A percentile compares a stretch with the other conserved stretches of the same genome.
Conservation (phyloP, 2,888 invertebrate species). For the Apoderus coryli region DNA sequence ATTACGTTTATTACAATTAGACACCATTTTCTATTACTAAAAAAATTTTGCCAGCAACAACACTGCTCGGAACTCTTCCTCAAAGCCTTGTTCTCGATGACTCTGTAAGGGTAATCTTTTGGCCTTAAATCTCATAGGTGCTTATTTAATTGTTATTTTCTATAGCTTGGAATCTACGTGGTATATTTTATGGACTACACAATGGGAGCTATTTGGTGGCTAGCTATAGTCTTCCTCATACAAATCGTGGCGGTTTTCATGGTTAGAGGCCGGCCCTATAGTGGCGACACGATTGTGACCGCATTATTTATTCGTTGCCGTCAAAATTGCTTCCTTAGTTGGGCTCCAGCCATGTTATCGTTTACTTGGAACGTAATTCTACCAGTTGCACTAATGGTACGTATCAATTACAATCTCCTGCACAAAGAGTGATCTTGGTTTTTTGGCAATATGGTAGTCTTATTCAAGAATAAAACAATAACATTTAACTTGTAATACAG, state of each 20-base stretch:
- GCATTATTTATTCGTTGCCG: constrained; percentile 40
- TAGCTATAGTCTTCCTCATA: constrained; percentile 61
- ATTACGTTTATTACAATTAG: too few species aligned
- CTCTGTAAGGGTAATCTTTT: too few species aligned
- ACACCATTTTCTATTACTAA: too few species aligned
- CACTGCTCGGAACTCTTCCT: too few species aligned
- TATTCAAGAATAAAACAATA: too few species aligned
- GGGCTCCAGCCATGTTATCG: constrained; percentile 55
- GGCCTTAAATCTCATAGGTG: not conserved
- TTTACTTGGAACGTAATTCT: constrained; percentile 81
- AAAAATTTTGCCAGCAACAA: too few species aligned
- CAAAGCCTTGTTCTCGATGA: too few species aligned
- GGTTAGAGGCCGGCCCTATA: constrained; percentile 74
- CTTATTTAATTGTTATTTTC: constrained; percentile 10
- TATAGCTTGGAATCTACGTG: constrained; percentile 59
- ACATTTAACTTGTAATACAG: too few species aligned
- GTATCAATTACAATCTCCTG: constrained; percentile 20
- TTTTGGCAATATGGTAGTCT: too few species aligned
- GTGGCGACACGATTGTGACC: constrained; percentile 57
- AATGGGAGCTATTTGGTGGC: constrained; percentile 78
- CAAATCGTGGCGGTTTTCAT: constrained; percentile 73
- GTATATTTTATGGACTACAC: constrained; percentile 77
- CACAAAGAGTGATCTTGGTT: too few species aligned
- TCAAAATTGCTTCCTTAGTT: constrained; percentile 35
- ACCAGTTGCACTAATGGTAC: constrained; percentile 67